Evolutionary conservation across 2,888 invertebrate species (phyloP).

Genomic region (Clunio marinus): DNA sequence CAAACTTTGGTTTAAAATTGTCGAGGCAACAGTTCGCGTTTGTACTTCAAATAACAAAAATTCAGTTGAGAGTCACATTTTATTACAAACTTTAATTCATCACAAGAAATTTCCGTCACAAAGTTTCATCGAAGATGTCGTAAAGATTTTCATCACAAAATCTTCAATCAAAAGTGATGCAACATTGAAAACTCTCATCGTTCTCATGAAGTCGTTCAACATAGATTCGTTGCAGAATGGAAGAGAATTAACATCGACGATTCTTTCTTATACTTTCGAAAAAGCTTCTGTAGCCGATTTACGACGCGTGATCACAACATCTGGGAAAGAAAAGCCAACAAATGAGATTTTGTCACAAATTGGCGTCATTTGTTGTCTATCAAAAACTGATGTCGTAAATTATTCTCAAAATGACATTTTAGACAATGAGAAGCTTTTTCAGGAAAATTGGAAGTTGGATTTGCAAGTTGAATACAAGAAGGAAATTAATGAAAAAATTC

Average conservation of each 20-base stretch:
- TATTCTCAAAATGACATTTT: neutral
- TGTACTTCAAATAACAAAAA: neutral
- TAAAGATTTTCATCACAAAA: conserved; percentile 18
- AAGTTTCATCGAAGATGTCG: neutral
- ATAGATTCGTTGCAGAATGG: conserved; percentile 18
- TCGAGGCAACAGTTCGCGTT: neutral
- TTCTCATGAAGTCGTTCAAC: neutral
- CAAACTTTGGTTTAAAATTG: conserved; percentile 8
- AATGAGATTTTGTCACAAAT: neutral
- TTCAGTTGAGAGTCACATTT: neutral
- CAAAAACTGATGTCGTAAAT: conserved; percentile 20
- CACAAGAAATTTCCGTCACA: neutral
- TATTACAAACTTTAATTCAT: conserved; percentile 13
- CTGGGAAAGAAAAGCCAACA: conserved; percentile 9
- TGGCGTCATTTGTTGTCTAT: neutral
- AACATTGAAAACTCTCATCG: conserved; percentile 11
- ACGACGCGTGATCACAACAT: neutral
- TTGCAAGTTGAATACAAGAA: neutral
- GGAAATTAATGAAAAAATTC: neutral
- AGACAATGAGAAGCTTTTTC: neutral
- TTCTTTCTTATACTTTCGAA: neutral
- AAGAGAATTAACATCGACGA: neutral
- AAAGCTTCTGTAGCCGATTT: neutral
- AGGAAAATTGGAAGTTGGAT: neutral
- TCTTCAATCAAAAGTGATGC: neutral